Base-by-base conservation (phyloP, 2,888 invertebrate genomes). In the Phyto melanocephala region DNA sequence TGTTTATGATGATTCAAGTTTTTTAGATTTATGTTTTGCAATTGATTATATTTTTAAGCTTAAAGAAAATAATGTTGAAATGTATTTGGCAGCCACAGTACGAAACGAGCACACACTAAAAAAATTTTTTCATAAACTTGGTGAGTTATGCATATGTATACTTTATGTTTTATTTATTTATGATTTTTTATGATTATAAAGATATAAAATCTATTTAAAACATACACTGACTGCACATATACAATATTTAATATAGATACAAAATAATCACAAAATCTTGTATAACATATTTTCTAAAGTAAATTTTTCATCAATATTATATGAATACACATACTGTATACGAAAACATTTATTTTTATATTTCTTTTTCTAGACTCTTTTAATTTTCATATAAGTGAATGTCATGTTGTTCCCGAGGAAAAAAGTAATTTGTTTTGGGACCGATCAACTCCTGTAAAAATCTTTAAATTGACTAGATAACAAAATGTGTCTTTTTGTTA, bases 101-200 rank as follows among this genome's bases (percentile, higher is more conserved):
- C 92, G 96, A 85, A 95, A 95, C 91, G 90, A 92, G 86, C 91
- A 92, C 1, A 96, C 96, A 1, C 91, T 94, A 83, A 86, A 91
- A 3, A 86, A 88, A 24, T 96, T 96, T 90, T 88, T 94, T 52
- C 84, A 90, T 15, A 87, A 90, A 83, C 89, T 95, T 85, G 92
- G 95, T 95, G n/a, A n/a, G n/a, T n/a, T n/a, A 28, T 28, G 28
- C 6, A 28, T 5, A 28, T 28, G 6, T 28, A 28, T 28, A n/a
- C n/a, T n/a, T n/a, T n/a, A n/a, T n/a, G n/a, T n/a, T n/a, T n/a
- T n/a, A n/a, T n/a, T n/a, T n/a, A n/a, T n/a, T n/a, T n/a, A n/a
- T n/a, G n/a, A n/a, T n/a, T n/a, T n/a, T n/a, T n/a, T n/a, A n/a
- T n/a, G n/a, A n/a, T n/a, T n/a, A n/a, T n/a, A n/a, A n/a, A n/a